Percentiles rank a stretch among this genome's conserved stretches.
Evolutionary conservation across 1,140 invertebrate genomes (phyloP).

Genomic region (Formica exsecta): DNA sequence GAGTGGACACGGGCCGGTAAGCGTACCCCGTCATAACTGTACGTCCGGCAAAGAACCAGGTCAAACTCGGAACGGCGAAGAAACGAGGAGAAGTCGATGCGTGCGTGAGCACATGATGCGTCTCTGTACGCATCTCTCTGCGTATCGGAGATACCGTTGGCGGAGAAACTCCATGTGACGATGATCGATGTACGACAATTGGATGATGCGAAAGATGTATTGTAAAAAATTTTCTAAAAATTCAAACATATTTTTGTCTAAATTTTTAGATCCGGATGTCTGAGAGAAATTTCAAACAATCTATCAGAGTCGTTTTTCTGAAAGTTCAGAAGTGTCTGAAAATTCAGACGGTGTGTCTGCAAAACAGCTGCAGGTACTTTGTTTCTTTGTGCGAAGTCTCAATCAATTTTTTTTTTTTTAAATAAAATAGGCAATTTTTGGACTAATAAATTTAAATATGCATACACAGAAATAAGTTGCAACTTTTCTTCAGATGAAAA

Average conservation of each 20-base stretch:
- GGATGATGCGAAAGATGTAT: not conserved
- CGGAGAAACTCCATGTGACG: conserved; percentile 31
- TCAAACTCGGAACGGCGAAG: conserved; percentile 44
- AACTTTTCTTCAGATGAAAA: not conserved
- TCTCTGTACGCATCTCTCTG: no score
- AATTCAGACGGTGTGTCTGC: no score
- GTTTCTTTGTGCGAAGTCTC: no score
- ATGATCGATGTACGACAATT: conserved; percentile 20
- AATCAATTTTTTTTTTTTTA: no score
- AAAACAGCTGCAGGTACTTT: no score
- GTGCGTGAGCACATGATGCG: not conserved
- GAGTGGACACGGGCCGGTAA: conserved; percentile 64
- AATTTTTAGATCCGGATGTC: no score
- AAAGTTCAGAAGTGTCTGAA: no score
- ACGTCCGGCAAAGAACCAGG: conserved; percentile 18
- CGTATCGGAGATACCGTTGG: conserved; percentile 26
- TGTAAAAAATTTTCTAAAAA: not conserved
- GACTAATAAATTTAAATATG: not conserved
- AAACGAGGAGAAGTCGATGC: conserved; percentile 26
- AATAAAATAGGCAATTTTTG: no score
- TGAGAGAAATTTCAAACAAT: no score
- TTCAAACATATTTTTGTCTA: no score
- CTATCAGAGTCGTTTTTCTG: no score
- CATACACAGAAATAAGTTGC: not conserved
- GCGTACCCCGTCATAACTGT: conserved; percentile 62